Percentiles rank a stretch among this genome's conserved stretches.
These are phyloP conservation scores for Typhlichthys eigenmanni DNA, from an alignment of 2,797 vertebrate genomes.

Conservation along the genomic window DNA sequence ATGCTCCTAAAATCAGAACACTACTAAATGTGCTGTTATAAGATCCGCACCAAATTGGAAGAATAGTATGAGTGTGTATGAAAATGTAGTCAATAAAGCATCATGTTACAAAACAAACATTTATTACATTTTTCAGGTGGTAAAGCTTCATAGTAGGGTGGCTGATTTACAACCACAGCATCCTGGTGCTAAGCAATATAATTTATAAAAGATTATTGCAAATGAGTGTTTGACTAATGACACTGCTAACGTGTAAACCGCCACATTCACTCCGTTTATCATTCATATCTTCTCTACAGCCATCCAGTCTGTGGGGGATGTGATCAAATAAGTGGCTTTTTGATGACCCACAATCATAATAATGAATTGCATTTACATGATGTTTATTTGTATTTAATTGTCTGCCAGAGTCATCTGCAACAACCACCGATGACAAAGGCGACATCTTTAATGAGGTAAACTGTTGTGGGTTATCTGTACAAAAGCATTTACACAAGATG, in stretches of 20 bases:
- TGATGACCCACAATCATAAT: conserved; percentile 48
- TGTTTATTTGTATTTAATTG: conserved; percentile 59
- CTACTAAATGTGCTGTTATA: too few relatives aligned
- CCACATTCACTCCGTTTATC: conserved; percentile 48
- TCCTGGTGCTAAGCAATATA: conserved; percentile 19
- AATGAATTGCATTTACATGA: conserved; percentile 59
- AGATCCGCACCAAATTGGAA: too few relatives aligned
- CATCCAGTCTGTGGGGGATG: conserved; percentile 43
- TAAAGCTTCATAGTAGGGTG: conserved; percentile 1
- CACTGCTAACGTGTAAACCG: conserved; percentile 22
- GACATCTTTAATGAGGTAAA: conserved; percentile 62
- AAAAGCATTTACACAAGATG: conserved; percentile 54
- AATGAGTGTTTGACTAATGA: conserved; percentile 50
- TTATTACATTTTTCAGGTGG: not conserved
- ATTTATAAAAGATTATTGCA: conserved; percentile 38
- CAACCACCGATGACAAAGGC: conserved; percentile 49
- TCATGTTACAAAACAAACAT: too few relatives aligned
- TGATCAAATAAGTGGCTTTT: conserved; percentile 54
- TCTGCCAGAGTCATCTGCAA: conserved; percentile 34
- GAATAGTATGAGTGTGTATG: too few relatives aligned
- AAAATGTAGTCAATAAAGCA: too few relatives aligned
- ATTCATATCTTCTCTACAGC: conserved; percentile 20
- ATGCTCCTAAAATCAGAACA: too few relatives aligned
- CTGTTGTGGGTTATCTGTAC: conserved; percentile 55
- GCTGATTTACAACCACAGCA: conserved; percentile 22